Conservation (phyloP, 2,113 vertebrate species). For the Oxygymnocypris stewartii region DNA sequence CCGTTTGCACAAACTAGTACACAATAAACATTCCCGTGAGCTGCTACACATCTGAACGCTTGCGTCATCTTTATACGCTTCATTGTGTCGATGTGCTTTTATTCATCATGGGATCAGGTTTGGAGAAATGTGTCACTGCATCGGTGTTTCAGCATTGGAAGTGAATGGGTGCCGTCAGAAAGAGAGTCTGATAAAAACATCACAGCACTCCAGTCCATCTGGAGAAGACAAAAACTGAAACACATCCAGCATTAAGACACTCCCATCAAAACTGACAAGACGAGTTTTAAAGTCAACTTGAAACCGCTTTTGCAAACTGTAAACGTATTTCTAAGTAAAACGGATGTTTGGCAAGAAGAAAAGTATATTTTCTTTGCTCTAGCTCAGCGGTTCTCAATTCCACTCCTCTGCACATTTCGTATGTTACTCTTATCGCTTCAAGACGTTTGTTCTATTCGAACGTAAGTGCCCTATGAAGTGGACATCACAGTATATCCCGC, state of each 20-base stretch:
- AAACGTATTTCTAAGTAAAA: neutral
- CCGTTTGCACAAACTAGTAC: constrained; percentile 76
- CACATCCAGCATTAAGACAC: neutral
- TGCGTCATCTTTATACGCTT: neutral
- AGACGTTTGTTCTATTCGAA: too few species aligned
- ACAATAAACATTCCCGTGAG: constrained; percentile 69
- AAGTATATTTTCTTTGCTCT: too few species aligned
- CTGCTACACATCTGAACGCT: constrained; percentile 60
- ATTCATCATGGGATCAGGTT: neutral
- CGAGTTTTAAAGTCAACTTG: neutral
- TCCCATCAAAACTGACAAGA: neutral
- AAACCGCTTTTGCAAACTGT: neutral
- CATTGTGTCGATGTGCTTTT: neutral
- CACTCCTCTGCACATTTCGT: too few species aligned
- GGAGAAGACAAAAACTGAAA: neutral
- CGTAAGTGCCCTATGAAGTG: too few species aligned
- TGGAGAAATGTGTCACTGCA: neutral
- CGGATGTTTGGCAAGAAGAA: neutral
- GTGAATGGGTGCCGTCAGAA: neutral
- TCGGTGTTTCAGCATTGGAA: neutral
- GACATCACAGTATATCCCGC: too few species aligned
- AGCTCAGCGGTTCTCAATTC: too few species aligned
- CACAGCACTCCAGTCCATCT: neutral
- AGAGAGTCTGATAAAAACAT: neutral
- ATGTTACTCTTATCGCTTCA: too few species aligned